Percentiles rank a stretch among this genome's conserved stretches.
phyloP scores from a whole-genome alignment of 2,113 vertebrate genomes.

The Dasyurus viverrinus region DNA sequence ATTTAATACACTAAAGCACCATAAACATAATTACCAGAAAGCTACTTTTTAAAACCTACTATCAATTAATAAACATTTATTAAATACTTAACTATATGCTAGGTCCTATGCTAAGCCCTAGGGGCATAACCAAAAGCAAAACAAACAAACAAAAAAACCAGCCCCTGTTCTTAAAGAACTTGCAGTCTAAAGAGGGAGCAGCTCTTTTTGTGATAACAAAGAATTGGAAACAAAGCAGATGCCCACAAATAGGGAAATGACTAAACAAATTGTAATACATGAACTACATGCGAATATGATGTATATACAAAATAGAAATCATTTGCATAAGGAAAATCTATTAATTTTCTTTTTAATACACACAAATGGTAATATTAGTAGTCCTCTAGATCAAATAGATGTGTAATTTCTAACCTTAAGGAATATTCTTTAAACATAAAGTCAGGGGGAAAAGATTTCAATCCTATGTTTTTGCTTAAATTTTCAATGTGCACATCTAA shows the following conservation, averaged over 20 bases:
- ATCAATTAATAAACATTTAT: background rate
- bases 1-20: no score
- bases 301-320: no score
- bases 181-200: no score
- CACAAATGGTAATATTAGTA: slow-evolving; percentile 41
- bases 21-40: slow-evolving; percentile 42
- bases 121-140: no score
- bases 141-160: no score
- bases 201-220: no score
- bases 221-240: no score
- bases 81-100: slow-evolving; percentile 23
- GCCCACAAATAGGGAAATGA: no score
- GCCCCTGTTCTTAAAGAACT: no score
- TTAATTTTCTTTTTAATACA: slow-evolving; percentile 5
- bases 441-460: background rate
- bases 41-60: background rate
- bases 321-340: slow-evolving; percentile 5
- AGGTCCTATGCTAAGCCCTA: no score
- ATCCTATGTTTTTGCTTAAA: slow-evolving; percentile 13
- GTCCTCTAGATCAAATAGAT: background rate
- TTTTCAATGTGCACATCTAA: background rate
- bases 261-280: no score
- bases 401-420: background rate
- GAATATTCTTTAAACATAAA: slow-evolving; percentile 10
- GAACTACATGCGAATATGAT: no score